Base-by-base conservation (phyloP, 2,113 vertebrate genomes). In the Cavia aperea region DNA sequence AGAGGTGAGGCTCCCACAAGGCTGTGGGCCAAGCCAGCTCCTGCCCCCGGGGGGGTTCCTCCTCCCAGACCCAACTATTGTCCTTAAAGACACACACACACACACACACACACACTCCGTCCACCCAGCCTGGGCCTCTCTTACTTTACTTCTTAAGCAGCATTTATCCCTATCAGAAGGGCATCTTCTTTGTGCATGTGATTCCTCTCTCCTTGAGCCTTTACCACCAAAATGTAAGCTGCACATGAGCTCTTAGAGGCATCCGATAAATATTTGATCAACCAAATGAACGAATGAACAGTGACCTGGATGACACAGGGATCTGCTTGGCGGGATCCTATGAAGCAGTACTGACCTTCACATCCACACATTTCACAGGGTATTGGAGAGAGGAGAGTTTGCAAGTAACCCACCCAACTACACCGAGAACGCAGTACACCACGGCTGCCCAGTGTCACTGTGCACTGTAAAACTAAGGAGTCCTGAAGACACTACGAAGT, bases 261-360 rank as follows among this genome's bases (percentile, higher is more conserved):
- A 62, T 31, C 60, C 11, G 33, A 82, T 33, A 85, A 90, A 88
- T 72, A 94, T 81, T 19, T 79, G 65, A 82, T n/a, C 78, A 78
- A 46, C 58, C 72, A 24, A 66, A 93, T 46, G 31, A 36, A 84
- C 2, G 11, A 84, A 66, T 51, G 49, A 92, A 62, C 39, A 75
- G 1, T n/a, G 51, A 79, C 29, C 33, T 58, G 29, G 23, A 19
- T 18, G 83, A 89, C 15, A 26, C 8, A 18, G 36, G 46, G 5
- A 62, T 16, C 70, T 49, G 46, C 54, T 60, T 63, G 90, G 39
- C 65, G 62, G 46, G 68, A 58, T 4, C 77, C 1, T 88, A n/a
- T 78, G 86, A 85, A 23, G 43, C 1, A 24, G 36, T 21, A 33
- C 2, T 24, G 60, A 75, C n/a, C n/a, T 26, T 39, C 54, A 58